Evolutionary conservation across 2,797 vertebrate species (phyloP).

Genomic region (Tauraco hartlaubi): DNA sequence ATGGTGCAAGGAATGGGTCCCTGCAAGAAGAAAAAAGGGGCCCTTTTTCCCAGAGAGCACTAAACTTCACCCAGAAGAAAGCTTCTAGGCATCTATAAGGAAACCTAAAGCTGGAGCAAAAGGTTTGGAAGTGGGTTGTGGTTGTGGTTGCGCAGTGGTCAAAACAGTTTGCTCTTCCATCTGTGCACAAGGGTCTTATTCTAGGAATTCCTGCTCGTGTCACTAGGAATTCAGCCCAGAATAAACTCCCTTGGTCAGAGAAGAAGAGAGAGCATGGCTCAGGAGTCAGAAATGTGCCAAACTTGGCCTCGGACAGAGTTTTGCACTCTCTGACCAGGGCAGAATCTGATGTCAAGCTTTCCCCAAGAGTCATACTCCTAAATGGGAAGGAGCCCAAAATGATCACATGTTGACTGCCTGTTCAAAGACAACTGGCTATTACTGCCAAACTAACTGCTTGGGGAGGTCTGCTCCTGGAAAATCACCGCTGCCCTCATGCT

Average conservation of each 20-base stretch:
- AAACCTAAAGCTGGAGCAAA: background rate
- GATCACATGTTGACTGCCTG: conserved; percentile 3
- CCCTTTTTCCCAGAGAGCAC: background rate
- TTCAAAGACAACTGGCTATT: background rate
- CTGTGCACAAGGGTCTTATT: conserved; percentile 23
- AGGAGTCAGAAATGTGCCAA: conserved; percentile 7
- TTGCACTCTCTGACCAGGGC: background rate
- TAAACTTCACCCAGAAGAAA: background rate
- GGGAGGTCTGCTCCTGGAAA: conserved; percentile 36
- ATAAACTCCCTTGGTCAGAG: conserved; percentile 3
- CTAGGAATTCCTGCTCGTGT: conserved; percentile 48
- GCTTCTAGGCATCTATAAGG: background rate
- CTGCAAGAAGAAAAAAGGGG: background rate
- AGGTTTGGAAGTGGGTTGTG: conserved; percentile 42
- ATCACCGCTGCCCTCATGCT: background rate
- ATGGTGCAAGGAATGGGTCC: background rate
- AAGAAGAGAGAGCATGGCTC: background rate
- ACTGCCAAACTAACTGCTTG: background rate
- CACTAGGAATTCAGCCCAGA: conserved; percentile 43
- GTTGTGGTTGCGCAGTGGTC: conserved; percentile 23
- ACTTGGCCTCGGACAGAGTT: background rate
- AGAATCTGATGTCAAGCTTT: conserved; percentile 29
- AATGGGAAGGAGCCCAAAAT: background rate
- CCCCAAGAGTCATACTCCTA: conserved; percentile 1
- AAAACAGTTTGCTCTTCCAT: conserved; percentile 20